Conservation (phyloP, 2,797 vertebrate genomes). For the Rhinella marina region DNA sequence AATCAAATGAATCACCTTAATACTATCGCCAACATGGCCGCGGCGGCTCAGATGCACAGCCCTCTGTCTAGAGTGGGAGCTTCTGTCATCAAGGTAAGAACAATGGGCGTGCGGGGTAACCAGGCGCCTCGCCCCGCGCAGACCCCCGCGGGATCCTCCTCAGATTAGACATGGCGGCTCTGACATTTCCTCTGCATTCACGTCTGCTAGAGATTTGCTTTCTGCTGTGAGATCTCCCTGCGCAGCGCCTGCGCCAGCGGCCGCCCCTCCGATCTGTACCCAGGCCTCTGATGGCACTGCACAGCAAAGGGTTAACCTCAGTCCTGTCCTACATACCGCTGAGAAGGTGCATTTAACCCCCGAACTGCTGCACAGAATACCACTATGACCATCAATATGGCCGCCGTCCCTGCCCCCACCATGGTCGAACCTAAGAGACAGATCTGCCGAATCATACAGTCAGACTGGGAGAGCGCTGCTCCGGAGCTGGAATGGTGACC, state of each 20-base stretch:
- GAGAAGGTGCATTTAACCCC: background rate
- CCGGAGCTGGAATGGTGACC: too few species aligned
- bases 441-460: too few species aligned
- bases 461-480: too few species aligned
- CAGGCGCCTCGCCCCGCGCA: background rate
- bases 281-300: background rate
- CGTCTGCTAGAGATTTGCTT: background rate
- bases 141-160: background rate
- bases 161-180: background rate
- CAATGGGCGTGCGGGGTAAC: background rate
- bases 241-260: background rate
- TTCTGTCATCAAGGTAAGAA: slow-evolving; percentile 91
- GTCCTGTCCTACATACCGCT: background rate
- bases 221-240: background rate
- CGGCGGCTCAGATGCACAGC: slow-evolving; percentile 87
- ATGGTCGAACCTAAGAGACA: too few species aligned
- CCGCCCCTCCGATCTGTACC: background rate
- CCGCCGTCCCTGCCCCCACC: background rate
- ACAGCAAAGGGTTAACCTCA: background rate
- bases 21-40: slow-evolving; percentile 88
- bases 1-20: slow-evolving; percentile 95
- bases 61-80: slow-evolving; percentile 83
- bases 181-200: background rate
- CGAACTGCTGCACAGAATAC: background rate
- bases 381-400: background rate